These are phyloP conservation scores for Magallana angulata DNA, from an alignment of 1,140 invertebrate species.

Conservation along the genomic window DNA sequence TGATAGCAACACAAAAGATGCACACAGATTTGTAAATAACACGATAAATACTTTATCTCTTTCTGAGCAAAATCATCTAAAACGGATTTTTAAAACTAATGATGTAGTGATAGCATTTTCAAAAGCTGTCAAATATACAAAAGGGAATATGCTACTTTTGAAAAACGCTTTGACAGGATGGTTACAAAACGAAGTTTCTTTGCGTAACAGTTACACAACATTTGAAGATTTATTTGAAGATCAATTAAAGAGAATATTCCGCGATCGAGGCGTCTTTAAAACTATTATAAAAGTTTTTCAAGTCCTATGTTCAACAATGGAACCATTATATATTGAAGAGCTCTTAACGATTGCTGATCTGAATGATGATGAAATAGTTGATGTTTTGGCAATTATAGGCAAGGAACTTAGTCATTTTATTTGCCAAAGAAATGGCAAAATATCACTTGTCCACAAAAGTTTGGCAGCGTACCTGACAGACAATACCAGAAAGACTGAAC, in stretches of 20 bases:
- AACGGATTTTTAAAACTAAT: background rate
- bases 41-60: background rate
- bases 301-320: background rate
- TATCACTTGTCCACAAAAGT: conserved; percentile 16
- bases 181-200: background rate
- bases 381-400: background rate
- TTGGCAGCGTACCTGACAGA: background rate
- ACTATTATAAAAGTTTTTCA: conserved; percentile 3
- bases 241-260: conserved; percentile 28
- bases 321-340: background rate
- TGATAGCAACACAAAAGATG: background rate
- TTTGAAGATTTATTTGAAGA: conserved; percentile 6
- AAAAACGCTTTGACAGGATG: background rate
- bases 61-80: background rate
- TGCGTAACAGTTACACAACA: background rate
- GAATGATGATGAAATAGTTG: background rate
- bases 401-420: conserved; percentile 38
- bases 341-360: background rate
- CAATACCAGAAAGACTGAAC: background rate
- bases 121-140: background rate
- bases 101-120: background rate
- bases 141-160: background rate
- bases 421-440: background rate
- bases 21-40: background rate
- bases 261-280: background rate